Evolutionary conservation across 2,888 invertebrate species (phyloP).

Genomic region (Lamellibrachia satsuma): DNA sequence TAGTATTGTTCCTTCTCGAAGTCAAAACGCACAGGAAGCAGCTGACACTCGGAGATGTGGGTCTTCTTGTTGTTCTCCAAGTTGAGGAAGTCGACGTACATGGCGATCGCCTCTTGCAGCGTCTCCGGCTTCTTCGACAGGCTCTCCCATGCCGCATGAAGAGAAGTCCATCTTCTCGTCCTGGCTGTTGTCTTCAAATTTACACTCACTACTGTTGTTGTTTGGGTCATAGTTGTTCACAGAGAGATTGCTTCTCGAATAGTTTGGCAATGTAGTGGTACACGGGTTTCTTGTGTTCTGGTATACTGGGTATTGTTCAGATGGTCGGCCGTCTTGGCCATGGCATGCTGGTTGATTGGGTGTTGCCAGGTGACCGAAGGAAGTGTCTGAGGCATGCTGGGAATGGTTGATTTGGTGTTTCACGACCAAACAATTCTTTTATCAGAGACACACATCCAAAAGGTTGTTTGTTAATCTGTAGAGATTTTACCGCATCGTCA

Average conservation of each 20-base stretch:
- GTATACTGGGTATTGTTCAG: neutral
- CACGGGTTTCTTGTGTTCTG: slow-evolving; percentile 1
- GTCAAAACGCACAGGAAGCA: slow-evolving; percentile 28
- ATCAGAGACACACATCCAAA: too few species aligned
- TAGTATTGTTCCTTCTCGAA: slow-evolving; percentile 37
- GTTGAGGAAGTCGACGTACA: slow-evolving; percentile 36
- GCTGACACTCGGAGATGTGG: slow-evolving; percentile 31
- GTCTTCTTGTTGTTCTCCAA: slow-evolving; percentile 35
- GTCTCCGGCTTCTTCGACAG: slow-evolving; percentile 30
- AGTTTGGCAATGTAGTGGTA: neutral
- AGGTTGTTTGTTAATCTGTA: too few species aligned
- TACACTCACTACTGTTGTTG: neutral
- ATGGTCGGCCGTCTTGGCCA: slow-evolving; percentile 17
- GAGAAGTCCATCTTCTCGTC: neutral
- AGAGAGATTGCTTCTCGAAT: neutral
- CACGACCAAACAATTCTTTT: too few species aligned
- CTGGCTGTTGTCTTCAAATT: neutral
- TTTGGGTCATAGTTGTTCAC: slow-evolving; percentile 4
- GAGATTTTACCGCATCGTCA: too few species aligned
- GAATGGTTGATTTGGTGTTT: neutral
- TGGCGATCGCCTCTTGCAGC: slow-evolving; percentile 36
- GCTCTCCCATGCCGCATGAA: neutral
- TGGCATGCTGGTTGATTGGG: neutral
- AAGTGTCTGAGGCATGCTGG: neutral
- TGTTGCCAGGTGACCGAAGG: neutral